These are phyloP conservation scores for Mareca strepera DNA, from an alignment of 2,797 vertebrate species.

Conservation along the genomic window DNA sequence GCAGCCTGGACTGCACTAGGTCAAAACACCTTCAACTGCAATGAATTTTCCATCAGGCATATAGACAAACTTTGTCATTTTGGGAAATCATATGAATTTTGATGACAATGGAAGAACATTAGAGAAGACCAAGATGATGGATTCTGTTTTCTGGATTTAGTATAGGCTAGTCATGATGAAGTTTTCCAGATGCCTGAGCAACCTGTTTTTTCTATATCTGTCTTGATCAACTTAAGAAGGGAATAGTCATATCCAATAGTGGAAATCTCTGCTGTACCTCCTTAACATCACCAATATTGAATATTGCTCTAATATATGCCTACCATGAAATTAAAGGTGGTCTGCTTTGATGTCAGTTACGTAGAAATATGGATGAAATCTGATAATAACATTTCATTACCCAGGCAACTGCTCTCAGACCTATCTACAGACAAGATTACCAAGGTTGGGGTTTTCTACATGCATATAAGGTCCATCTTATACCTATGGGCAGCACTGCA, in stretches of 20 bases:
- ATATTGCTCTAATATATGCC: not conserved
- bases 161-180: not conserved
- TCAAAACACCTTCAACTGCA: not conserved
- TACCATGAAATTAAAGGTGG: not conserved
- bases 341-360: not conserved
- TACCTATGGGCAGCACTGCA: not conserved
- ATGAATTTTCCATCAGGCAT: not conserved
- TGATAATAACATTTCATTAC: not conserved
- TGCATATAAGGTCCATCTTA: not conserved
- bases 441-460: not conserved
- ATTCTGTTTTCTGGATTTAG: not conserved
- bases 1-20: not conserved
- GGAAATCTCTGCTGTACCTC: not conserved
- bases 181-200: not conserved
- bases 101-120: not conserved
- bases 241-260: not conserved
- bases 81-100: not conserved
- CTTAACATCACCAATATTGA: not conserved
- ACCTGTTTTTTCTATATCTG: not conserved
- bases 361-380: not conserved
- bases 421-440: not conserved
- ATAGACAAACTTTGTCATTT: not conserved
- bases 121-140: not conserved
- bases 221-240: not conserved
- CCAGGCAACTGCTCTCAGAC: not conserved